These are phyloP conservation scores for Atta colombica DNA, from an alignment of 1,140 invertebrate species.

Conservation along the genomic window DNA sequence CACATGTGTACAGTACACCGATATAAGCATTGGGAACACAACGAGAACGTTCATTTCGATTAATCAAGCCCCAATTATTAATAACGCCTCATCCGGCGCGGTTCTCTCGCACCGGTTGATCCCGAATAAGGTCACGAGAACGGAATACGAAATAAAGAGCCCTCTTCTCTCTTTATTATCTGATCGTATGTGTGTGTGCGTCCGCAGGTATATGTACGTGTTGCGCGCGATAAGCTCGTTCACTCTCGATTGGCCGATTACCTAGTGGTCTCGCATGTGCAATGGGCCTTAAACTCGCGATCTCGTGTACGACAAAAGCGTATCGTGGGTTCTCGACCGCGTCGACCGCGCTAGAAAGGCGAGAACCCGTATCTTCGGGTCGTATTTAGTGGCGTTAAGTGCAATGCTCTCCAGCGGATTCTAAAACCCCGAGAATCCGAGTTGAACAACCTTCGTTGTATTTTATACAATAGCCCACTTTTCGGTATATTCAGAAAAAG, in stretches of 20 bases:
- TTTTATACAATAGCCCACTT: background rate
- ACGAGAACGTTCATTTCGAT: constrained; percentile 45
- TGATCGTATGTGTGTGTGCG: constrained; percentile 2
- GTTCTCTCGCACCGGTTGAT: constrained; percentile 55
- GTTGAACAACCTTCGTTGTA: background rate
- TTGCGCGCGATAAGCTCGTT: constrained; percentile 29
- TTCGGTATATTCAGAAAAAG: background rate
- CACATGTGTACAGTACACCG: background rate
- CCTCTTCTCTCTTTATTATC: constrained; percentile 68
- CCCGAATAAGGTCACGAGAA: constrained; percentile 70
- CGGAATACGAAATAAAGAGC: constrained; percentile 57
- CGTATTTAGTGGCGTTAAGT: constrained; percentile 17
- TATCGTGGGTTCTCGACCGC: constrained; percentile 38
- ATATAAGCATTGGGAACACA: constrained; percentile 5
- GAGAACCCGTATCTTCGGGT: constrained; percentile 18
- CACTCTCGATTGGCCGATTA: constrained; percentile 54
- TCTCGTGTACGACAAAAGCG: constrained; percentile 56
- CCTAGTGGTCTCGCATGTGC: constrained; percentile 57
- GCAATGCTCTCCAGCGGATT: background rate
- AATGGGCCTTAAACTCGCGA: constrained; percentile 60
- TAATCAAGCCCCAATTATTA: constrained; percentile 58
- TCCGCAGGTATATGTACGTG: background rate
- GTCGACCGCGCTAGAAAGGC: constrained; percentile 23
- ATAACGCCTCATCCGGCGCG: constrained; percentile 47
- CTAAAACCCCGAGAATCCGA: constrained; percentile 18